Evolutionary conservation across 2,888 invertebrate species (phyloP), one percentile per base, ranked within the genome.

Genomic region (Nemurella pictetii): DNA sequence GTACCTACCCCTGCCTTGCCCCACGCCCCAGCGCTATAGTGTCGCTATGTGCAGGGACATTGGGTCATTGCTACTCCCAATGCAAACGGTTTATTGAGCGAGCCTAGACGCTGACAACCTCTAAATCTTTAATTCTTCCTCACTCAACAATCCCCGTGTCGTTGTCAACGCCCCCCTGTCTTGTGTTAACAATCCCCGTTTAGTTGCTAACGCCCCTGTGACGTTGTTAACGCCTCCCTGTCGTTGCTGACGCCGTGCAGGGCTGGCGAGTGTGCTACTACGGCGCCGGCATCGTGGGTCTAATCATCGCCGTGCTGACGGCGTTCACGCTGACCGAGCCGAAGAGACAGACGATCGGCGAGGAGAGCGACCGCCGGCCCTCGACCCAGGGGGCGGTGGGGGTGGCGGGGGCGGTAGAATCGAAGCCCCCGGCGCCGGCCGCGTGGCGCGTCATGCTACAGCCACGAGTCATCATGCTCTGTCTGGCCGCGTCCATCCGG

Each of bases 191-290:
- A n/a, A n/a, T n/a, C n/a, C n/a, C n/a, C n/a, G n/a, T n/a, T 7
- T 80, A 0, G 12, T 72, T 25, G 80, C n/a, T n/a, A n/a, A n/a
- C n/a, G n/a, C n/a, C n/a, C n/a, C n/a, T n/a, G n/a, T n/a, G n/a
- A n/a, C n/a, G n/a, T n/a, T n/a, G n/a, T n/a, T n/a, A n/a, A n/a
- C 9, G 1, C 9, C 55, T 20, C 55, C 55, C 55, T 12, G 15
- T 12, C 55, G 20, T 55, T 55, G 9, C 32, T n/a, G n/a, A n/a
- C n/a, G 27, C 28, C 26, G 87, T 88, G 36, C 89, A 95, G 95
- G 95, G 96, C 78, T 97, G 97, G 97, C 92, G 97, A 86, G 92
- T 95, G 0, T 95, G 96, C 85, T 97, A 96, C 90, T 94, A 96
- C 88, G 94, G 95, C 0, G 94, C 95, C 1, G 97, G 97, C 12